A percentile compares a stretch with the other conserved stretches of the same genome.
phyloP scores from a whole-genome alignment of 2,113 vertebrate genomes.

The Blennius ocellaris region DNA sequence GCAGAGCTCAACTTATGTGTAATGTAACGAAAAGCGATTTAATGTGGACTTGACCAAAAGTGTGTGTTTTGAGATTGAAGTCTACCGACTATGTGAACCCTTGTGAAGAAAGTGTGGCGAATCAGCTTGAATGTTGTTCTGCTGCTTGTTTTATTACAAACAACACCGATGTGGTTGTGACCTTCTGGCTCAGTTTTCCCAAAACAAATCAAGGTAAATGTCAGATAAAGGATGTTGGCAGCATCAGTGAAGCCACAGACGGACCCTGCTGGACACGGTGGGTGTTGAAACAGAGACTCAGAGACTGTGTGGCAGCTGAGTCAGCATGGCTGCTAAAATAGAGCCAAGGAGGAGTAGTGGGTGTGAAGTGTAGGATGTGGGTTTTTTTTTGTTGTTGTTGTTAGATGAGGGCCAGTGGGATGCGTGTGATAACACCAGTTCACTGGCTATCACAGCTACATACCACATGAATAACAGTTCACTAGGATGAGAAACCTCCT shows the following conservation, averaged over 20 bases:
- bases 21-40: neutral
- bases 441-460: neutral
- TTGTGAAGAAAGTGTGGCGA: neutral
- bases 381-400: neutral
- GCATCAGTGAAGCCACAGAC: conserved; percentile 4
- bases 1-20: neutral
- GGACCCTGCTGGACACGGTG: conserved; percentile 5
- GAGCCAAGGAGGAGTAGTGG: conserved; percentile 8
- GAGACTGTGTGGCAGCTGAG: conserved; percentile 49
- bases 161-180: conserved; percentile 6
- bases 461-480: neutral
- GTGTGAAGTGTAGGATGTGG: conserved; percentile 7
- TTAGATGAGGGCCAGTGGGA: neutral
- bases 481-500: neutral
- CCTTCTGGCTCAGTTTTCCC: conserved; percentile 15
- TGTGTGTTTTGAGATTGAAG: too few relatives aligned
- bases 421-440: conserved; percentile 10
- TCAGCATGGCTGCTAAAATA: conserved; percentile 44
- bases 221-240: neutral
- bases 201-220: too few relatives aligned
- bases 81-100: too few relatives aligned
- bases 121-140: neutral
- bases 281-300: conserved; percentile 47
- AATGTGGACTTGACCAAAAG: too few relatives aligned
- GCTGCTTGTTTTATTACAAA: neutral